A percentile compares a stretch with the other conserved stretches of the same genome.
Conservation (phyloP, 2,888 invertebrate genomes). For the Petrolisthes cinctipes region DNA sequence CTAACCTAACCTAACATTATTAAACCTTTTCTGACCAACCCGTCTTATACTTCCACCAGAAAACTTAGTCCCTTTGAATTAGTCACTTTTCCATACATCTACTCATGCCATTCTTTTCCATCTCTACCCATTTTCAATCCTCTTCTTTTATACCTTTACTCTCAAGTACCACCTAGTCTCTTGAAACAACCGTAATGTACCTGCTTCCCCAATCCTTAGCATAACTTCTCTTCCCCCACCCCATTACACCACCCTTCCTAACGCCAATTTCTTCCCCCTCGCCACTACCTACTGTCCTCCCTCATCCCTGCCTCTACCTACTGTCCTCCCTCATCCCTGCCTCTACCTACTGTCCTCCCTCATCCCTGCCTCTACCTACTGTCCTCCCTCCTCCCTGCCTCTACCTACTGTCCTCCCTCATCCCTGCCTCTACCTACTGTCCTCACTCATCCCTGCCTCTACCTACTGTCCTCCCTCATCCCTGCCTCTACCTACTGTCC, state of each 20-base stretch:
- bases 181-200: no score
- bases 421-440: background rate
- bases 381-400: background rate
- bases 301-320: background rate
- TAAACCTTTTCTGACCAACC: no score
- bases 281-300: background rate
- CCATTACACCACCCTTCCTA: background rate
- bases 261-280: background rate
- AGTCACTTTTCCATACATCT: no score
- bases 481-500: background rate
- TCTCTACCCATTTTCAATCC: no score
- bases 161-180: no score
- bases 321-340: background rate
- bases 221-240: background rate
- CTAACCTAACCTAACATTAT: no score
- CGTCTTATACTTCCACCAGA: no score
- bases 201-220: background rate
- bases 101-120: no score
- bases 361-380: background rate
- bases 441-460: background rate
- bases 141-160: no score
- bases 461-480: background rate
- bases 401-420: background rate
- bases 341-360: background rate
- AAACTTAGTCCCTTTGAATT: no score